Conservation (phyloP, 1,140 invertebrate genomes). For the Rhopalosiphum maidis region DNA sequence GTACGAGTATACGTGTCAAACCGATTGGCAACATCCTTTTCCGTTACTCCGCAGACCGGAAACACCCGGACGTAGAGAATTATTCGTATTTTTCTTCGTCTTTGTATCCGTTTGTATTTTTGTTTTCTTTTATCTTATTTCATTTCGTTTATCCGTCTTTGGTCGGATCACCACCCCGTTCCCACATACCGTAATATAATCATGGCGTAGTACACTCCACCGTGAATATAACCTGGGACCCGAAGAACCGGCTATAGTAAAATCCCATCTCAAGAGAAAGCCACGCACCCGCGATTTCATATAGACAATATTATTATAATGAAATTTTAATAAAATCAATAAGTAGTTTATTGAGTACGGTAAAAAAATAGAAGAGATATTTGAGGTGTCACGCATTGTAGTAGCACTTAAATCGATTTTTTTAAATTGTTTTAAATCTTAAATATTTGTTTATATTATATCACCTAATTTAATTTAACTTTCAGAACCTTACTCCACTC, state of each 20-base stretch:
- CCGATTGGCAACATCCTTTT: constrained; percentile 26
- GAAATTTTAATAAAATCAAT: background rate
- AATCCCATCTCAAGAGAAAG: background rate
- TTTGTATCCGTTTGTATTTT: background rate
- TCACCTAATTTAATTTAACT: background rate
- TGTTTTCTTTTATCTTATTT: background rate
- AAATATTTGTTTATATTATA: background rate
- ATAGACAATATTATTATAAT: background rate
- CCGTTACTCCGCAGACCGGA: constrained; percentile 19
- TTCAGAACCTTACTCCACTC: background rate
- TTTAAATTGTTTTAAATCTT: background rate
- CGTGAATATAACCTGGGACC: too few relatives aligned
- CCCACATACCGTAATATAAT: background rate
- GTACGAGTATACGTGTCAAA: constrained; percentile 6
- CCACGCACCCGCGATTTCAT: background rate
- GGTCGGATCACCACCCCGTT: background rate
- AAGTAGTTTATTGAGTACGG: background rate
- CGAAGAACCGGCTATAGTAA: background rate
- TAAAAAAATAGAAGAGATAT: background rate
- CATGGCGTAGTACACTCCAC: too few relatives aligned
- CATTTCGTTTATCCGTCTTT: background rate
- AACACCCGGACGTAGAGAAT: background rate
- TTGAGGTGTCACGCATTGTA: background rate
- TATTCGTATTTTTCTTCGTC: constrained; percentile 26
- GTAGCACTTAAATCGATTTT: background rate